Base-by-base conservation (phyloP, 1,140 invertebrate species). In the Drosophila pandora region DNA sequence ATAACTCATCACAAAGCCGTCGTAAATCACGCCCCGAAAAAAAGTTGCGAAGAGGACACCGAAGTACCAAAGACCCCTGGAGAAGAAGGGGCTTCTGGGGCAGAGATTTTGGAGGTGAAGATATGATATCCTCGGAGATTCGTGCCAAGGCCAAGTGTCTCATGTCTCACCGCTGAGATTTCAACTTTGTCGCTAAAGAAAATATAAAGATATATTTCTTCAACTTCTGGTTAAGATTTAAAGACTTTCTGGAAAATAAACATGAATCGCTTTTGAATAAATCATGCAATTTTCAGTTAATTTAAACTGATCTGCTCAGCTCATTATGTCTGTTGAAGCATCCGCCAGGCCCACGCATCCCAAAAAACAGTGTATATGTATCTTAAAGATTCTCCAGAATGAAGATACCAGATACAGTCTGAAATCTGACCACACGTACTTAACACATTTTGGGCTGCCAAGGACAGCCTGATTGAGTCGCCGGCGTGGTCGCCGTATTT, bases 391-490 rank as follows among this genome's bases (percentile, higher is more conserved):
- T 0, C n/a, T 28, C n/a, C 6, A 41, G 12, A 23, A 23, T 6
- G 0, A 43, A 43, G 10, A 28, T 43, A 43, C 13, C 2, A 23
- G 34, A 52, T 6, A 3, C 17, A 7, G 6, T 45, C 57, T 22
- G 12, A 34, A 28, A 59, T 43, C 58, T 78, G 64, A 74, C 68
- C 68, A 74, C 59, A 78, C 53, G 56, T 49, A 65, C 32, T 55
- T 43, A 32, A 64, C 37, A 12, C 63, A 56, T 41, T 49, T 56
- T 23, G 58, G 54, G 47, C 30, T 57, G 43, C 48, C 79, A 84
- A 83, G 79, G 70, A 65, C 79, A 82, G 65, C 64, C 67, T 83
- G 57, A 80, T 80, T 80, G 54, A 63, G 60, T 68, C 55, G 79
- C 49, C 48, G 48, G 41, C 60, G 56, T 78, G 62, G 70, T 65